Base-by-base conservation (phyloP, 2,888 invertebrate genomes). In the Drosophila demipolita region DNA sequence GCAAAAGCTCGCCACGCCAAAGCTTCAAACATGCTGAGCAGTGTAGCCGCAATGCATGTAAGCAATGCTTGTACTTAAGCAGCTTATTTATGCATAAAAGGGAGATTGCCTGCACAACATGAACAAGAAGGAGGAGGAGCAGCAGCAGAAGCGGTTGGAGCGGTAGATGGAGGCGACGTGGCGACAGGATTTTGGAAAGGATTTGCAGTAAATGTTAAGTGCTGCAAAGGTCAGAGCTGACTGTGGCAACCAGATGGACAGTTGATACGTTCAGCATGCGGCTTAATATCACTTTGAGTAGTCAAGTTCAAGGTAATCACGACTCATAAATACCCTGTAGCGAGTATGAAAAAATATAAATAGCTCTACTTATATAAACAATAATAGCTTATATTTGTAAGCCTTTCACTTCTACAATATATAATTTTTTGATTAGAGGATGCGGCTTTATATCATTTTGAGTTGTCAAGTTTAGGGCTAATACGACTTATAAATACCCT, bases 171-270 rank as follows among this genome's bases (percentile, higher is more conserved):
- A n/a, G 75, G 61, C 65, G 58, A 62, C 55, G 75, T 60, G 75
- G 48, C 69, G 74, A 74, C 74, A 65, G 75, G 48, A 69, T 40
- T 53, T 69, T 40, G 45, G 73, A 72, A 77, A 66, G 78, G 78
- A 76, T 76, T 76, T 57, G 42, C 48, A 58, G 29, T 79, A 65
- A 64, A 57, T 48, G 38, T 61, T 60, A 69, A 75, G 26, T 70
- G 65, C 54, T 40, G 36, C 42, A 73, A 76, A 78, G 81, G 77
- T 77, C 81, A 66, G 29, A 45, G 40, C 35, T 45, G 75, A 63
- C 68, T 58, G 68, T 52, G 64, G 58, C 73, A 73, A 48, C 57
- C 68, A 60, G 74, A 63, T 42, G 40, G 73, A 74, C 73, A 72
- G 57, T 67, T 67, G 71, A 62, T 75, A 74, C 23, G 33, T 40